Conservation (phyloP, 2,113 vertebrate species). For the Phalacrocorax aristotelis region DNA sequence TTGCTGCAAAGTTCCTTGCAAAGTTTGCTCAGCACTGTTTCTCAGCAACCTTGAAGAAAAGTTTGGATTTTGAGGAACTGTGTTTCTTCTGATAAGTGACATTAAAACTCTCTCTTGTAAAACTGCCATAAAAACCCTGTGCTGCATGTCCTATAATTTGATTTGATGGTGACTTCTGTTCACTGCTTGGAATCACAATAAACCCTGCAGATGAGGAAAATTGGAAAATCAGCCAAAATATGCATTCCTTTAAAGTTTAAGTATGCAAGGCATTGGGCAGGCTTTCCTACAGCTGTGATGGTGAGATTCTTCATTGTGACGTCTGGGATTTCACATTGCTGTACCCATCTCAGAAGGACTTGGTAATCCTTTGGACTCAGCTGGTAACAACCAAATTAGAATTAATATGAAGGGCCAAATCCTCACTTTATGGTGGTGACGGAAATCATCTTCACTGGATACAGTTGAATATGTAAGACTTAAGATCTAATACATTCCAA, state of each 20-base stretch:
- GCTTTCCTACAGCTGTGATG: neutral
- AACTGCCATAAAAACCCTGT: no score
- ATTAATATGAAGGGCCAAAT: neutral
- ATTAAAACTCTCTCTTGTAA: neutral
- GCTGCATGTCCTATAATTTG: neutral
- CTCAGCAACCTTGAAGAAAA: neutral
- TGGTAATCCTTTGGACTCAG: neutral
- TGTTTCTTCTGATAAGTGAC: neutral
- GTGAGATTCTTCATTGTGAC: neutral
- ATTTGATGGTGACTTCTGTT: neutral
- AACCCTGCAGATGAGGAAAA: neutral
- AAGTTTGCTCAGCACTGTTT: neutral
- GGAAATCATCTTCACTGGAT: neutral
- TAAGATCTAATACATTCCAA: accelerated
- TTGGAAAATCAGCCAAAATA: neutral
- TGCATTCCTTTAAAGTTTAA: neutral
- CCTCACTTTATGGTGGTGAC: neutral
- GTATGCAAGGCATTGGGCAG: neutral
- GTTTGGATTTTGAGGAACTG: neutral
- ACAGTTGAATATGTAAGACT: neutral
- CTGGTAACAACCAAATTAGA: neutral
- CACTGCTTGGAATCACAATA: neutral
- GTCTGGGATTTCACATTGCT: neutral
- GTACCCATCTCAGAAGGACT: neutral
- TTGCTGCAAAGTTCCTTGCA: neutral